Evolutionary conservation across 2,797 vertebrate species (phyloP).

Genomic region (Zalophus californianus): DNA sequence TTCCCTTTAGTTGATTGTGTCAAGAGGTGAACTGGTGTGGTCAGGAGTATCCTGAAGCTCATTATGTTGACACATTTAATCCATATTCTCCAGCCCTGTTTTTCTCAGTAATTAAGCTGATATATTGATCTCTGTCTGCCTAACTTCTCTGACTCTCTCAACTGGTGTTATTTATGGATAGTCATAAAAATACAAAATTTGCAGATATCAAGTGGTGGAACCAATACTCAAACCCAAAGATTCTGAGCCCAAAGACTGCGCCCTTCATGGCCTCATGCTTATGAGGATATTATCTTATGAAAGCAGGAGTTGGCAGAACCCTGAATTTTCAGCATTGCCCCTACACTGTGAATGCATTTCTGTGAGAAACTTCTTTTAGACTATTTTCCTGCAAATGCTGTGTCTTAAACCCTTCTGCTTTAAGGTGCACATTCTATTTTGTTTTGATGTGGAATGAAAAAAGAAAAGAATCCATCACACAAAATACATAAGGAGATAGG

Average conservation of each 20-base stretch:
- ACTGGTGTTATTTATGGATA: constrained; percentile 10
- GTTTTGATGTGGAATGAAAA: background rate
- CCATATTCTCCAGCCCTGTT: background rate
- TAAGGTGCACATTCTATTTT: background rate
- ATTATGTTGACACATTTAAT: background rate
- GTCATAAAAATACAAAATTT: background rate
- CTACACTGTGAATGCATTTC: background rate
- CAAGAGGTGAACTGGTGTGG: background rate
- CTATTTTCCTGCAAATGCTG: background rate
- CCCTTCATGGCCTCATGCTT: background rate
- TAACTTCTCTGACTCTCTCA: background rate
- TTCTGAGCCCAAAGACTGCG: background rate
- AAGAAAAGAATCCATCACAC: background rate
- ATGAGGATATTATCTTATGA: constrained; percentile 10
- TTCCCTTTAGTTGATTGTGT: background rate
- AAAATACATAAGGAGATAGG: background rate
- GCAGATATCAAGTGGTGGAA: background rate
- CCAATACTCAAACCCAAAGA: background rate
- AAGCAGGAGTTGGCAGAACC: background rate
- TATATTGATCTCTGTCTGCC: background rate
- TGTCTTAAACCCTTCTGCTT: background rate
- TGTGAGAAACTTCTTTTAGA: background rate
- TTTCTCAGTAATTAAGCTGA: constrained; percentile 20
- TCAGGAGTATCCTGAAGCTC: background rate
- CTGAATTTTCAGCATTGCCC: background rate